Conservation (phyloP, 2,888 invertebrate genomes). For the Zootermopsis nevadensis region DNA sequence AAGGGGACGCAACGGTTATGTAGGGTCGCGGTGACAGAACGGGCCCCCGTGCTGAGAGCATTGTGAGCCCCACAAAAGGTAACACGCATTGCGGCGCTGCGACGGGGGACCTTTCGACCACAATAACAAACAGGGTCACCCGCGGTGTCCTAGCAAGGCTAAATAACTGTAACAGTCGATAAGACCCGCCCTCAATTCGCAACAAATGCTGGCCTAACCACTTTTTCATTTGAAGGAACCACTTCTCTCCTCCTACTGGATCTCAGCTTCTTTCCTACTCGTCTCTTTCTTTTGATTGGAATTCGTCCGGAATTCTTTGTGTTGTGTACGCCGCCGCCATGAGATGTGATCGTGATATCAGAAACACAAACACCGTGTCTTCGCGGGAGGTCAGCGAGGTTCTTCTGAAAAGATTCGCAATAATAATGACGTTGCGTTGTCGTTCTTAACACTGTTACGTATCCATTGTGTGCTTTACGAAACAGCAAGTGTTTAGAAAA, state of each 20-base stretch:
- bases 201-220: conserved; percentile 8
- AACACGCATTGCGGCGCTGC: not conserved
- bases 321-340: no score
- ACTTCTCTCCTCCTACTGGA: not conserved
- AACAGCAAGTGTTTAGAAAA: no score
- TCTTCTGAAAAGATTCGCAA: no score
- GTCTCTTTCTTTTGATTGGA: not conserved
- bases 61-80: not conserved
- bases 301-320: not conserved
- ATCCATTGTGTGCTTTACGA: no score
- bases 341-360: no score
- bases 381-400: no score
- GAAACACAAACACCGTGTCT: no score
- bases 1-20: not conserved
- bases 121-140: conserved; percentile 6
- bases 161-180: not conserved
- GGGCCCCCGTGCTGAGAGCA: not conserved
- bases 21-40: not conserved
- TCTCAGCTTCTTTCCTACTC: no score
- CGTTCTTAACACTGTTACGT: no score
- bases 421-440: no score
- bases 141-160: not conserved
- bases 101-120: not conserved
- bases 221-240: not conserved
- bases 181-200: not conserved